Evolutionary conservation across 2,888 invertebrate species (phyloP).

Genomic region (Parnassius glacialis): DNA sequence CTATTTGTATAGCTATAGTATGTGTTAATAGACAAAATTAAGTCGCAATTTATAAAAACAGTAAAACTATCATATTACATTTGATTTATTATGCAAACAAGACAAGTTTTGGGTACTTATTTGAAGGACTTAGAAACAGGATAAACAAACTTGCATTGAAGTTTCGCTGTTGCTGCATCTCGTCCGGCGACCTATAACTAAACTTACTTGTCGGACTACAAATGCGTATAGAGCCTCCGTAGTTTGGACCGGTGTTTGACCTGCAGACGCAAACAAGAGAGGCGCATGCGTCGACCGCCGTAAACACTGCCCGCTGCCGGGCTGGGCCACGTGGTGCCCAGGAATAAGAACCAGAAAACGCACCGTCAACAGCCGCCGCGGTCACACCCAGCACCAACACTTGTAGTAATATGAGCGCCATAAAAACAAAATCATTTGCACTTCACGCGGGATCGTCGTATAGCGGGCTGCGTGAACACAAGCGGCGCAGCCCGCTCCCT

Average conservation of each 20-base stretch:
- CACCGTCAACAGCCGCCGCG: conserved; percentile 74
- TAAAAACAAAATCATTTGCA: conserved; percentile 88
- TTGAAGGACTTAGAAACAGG: conserved; percentile 1
- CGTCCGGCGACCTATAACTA: conserved; percentile 51
- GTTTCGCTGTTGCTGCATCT: conserved; percentile 43
- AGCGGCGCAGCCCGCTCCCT: conserved; percentile 68
- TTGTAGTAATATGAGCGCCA: conserved; percentile 89
- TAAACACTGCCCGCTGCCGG: conserved; percentile 66
- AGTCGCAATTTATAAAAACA: background rate
- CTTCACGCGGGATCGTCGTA: conserved; percentile 68
- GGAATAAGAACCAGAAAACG: conserved; percentile 50
- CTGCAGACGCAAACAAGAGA: conserved; percentile 68
- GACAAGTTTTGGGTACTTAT: conserved; percentile 9
- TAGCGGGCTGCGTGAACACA: conserved; percentile 73
- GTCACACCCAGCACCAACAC: conserved; percentile 81
- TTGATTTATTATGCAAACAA: background rate
- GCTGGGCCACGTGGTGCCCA: conserved; percentile 56
- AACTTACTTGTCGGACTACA: conserved; percentile 60
- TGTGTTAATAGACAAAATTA: background rate
- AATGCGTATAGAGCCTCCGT: conserved; percentile 60
- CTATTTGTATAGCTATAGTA: background rate
- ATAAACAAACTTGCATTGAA: conserved; percentile 30
- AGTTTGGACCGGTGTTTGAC: conserved; percentile 76
- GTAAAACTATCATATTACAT: background rate
- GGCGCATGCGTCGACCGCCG: conserved; percentile 72